Evolutionary conservation across 2,888 invertebrate genomes (phyloP), one percentile per base, ranked within the genome.

Genomic region (Eupithecia tripunctaria): DNA sequence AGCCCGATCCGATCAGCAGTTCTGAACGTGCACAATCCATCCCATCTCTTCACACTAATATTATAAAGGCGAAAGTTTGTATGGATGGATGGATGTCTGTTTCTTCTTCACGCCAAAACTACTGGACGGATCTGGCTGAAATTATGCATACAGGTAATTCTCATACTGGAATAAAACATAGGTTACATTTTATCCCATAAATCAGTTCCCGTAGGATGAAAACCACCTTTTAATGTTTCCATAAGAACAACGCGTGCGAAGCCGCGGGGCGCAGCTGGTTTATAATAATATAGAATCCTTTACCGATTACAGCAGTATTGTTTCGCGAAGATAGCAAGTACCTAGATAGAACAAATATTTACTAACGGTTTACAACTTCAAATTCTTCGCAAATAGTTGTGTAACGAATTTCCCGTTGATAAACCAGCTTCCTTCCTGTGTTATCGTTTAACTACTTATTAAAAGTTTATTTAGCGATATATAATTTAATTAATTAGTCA

Each of bases 341-440:
- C n/a, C n/a, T 47, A n/a, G 43, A 21, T 21, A 25, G 14, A 12
- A 25, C 5, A 56, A 56, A 25, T 56, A 56, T 56, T 56, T 21
- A 12, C 0, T 25, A 25, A 14, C 25, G 25, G 21, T 56, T 25
- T 56, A 25, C 10, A 14, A 25, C 10, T 51, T 15, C 10, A 71
- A 75, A 76, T 77, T 80, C 77, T 78, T 78, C 70, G 80, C 76
- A 68, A 80, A 70, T 78, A 78, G 75, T 80, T 79, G 76, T 78
- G 72, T 78, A 84, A 83, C 82, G 81, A 81, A 80, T 88, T 90
- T 91, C 92, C 63, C 91, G 88, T 80, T 88, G 91, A 90, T 91
- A 91, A 83, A 47, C 47, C 79, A 81, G 83, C 85, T 92, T 91
- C 92, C 93, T 92, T 92, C 92, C 92, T 85, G 81, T 75, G 78